Percentiles rank a stretch among this genome's conserved stretches.
These are phyloP conservation scores for Crotophaga sulcirostris DNA, from an alignment of 2,113 vertebrate genomes.

Conservation along the genomic window DNA sequence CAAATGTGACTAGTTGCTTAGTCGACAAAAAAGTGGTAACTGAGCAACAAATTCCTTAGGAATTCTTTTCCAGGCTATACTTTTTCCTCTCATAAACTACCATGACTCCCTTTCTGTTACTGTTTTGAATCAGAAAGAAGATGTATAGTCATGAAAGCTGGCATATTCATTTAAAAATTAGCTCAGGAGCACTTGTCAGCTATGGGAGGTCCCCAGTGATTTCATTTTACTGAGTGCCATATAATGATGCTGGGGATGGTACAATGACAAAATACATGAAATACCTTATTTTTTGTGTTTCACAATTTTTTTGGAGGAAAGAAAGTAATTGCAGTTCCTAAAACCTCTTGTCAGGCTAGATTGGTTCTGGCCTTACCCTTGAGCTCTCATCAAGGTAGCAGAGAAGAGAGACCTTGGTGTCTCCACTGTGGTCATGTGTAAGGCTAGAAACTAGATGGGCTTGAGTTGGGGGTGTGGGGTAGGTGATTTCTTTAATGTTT, in stretches of 20 bases:
- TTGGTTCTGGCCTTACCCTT: not conserved
- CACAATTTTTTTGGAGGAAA: not conserved
- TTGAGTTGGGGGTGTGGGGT: rapidly evolving
- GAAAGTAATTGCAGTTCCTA: not conserved
- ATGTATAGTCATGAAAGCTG: not conserved
- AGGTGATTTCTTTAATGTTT: not conserved
- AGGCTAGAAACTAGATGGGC: not conserved
- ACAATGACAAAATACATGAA: not conserved
- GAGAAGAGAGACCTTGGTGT: not conserved
- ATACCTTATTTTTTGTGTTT: not conserved
- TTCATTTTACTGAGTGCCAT: not conserved
- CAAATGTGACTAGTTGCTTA: not conserved
- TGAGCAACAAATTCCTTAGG: not conserved
- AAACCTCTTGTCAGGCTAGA: not conserved
- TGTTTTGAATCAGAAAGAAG: not conserved
- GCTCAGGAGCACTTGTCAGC: not conserved
- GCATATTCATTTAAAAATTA: not conserved
- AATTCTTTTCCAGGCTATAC: not conserved
- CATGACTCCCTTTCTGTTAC: not conserved
- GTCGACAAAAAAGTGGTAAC: not conserved
- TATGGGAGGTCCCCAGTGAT: not conserved
- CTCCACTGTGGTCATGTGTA: not conserved
- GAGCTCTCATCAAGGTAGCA: not conserved
- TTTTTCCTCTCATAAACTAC: not conserved
- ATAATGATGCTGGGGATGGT: not conserved